phyloP scores from a whole-genome alignment of 2,797 vertebrate genomes.

The Neosilurus mollespiculum region DNA sequence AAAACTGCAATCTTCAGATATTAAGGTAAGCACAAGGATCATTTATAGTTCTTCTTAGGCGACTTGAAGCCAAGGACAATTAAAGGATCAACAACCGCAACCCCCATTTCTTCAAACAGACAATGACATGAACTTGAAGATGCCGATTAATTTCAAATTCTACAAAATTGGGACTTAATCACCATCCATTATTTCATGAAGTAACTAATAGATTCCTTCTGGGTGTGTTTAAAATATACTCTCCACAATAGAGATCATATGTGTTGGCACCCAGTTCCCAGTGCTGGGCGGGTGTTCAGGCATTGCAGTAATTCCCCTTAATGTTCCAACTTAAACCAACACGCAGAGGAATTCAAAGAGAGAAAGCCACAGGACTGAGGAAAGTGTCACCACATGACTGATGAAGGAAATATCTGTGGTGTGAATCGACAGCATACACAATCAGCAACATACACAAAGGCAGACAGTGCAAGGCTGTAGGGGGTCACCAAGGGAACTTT shows the following conservation, averaged over 20 bases:
- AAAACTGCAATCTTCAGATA: slow-evolving; percentile 80
- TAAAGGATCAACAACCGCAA: slow-evolving; percentile 22
- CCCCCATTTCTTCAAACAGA: slow-evolving; percentile 28
- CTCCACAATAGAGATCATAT: slow-evolving; percentile 38
- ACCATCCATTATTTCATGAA: slow-evolving; percentile 41
- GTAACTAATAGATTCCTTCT: slow-evolving; percentile 55
- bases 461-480: slow-evolving; percentile 37
- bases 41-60: background rate
- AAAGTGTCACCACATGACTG: slow-evolving; percentile 58
- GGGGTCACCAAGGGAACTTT: slow-evolving; percentile 43
- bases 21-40: slow-evolving; percentile 78
- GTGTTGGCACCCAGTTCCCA: slow-evolving; percentile 31
- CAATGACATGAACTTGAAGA: slow-evolving; percentile 39
- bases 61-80: slow-evolving; percentile 1
- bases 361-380: slow-evolving; percentile 46
- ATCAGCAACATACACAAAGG: slow-evolving; percentile 46
- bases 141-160: slow-evolving; percentile 48
- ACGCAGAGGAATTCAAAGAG: slow-evolving; percentile 57
- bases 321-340: slow-evolving; percentile 55
- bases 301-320: slow-evolving; percentile 48
- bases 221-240: slow-evolving; percentile 52
- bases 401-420: slow-evolving; percentile 62
- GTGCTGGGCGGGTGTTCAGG: slow-evolving; percentile 36
- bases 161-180: slow-evolving; percentile 42
- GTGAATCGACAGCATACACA: slow-evolving; percentile 55